Conservation (phyloP, 2,797 vertebrate species). For the Aulostomus chinensis region DNA sequence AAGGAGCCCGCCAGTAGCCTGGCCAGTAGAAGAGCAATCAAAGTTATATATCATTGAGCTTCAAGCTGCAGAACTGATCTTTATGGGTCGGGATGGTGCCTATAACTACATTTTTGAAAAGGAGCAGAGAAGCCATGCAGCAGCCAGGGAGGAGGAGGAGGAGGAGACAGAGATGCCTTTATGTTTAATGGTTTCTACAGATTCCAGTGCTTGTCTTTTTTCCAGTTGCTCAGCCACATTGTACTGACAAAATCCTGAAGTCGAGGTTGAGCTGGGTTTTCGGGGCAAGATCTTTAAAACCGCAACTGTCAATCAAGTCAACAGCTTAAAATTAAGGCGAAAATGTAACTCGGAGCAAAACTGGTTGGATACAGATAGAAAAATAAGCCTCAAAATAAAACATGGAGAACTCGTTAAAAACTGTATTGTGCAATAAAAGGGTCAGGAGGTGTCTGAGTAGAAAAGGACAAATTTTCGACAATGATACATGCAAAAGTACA, state of each 20-base stretch:
- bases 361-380: neutral
- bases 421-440: constrained; percentile 3
- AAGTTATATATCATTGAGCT: constrained; percentile 61
- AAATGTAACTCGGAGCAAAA: constrained; percentile 5
- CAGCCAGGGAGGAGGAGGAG: constrained; percentile 40
- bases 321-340: constrained; percentile 1
- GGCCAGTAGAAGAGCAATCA: constrained; percentile 42
- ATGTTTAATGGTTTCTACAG: constrained; percentile 79
- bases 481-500: constrained; percentile 22
- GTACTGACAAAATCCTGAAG: constrained; percentile 57
- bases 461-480: constrained; percentile 20
- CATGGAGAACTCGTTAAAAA: neutral
- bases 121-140: constrained; percentile 30
- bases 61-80: constrained; percentile 59
- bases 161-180: constrained; percentile 55
- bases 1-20: constrained; percentile 9
- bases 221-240: constrained; percentile 59
- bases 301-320: constrained; percentile 17
- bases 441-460: constrained; percentile 5
- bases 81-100: constrained; percentile 54
- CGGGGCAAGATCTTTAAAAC: constrained; percentile 34
- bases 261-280: constrained; percentile 45
- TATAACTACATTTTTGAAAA: constrained; percentile 32
- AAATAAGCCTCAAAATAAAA: neutral
- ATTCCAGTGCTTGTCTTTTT: constrained; percentile 61